A percentile compares a stretch with the other conserved stretches of the same genome.
These are phyloP conservation scores for Eupeodes latifasciatus DNA, from an alignment of 2,888 invertebrate genomes.

Conservation along the genomic window DNA sequence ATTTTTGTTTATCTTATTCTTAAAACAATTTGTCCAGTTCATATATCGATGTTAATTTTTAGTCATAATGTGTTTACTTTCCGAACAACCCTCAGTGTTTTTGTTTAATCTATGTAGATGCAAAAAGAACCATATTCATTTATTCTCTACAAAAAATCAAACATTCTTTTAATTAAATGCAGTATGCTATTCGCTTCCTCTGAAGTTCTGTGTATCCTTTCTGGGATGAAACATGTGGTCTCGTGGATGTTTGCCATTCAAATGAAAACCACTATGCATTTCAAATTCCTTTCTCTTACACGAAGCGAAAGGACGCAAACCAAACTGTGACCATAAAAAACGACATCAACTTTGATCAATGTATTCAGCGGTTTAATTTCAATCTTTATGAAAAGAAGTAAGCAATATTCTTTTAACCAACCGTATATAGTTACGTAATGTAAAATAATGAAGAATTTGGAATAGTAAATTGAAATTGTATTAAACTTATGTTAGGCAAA, in stretches of 20 bases:
- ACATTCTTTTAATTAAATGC: conserved; percentile 37
- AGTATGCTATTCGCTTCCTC: neutral
- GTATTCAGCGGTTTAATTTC: conserved; percentile 40
- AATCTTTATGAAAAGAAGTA: conserved; percentile 5
- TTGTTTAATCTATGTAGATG: neutral
- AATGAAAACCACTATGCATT: conserved; percentile 50
- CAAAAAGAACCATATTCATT: neutral
- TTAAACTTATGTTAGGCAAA: too few relatives aligned
- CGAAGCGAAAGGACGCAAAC: conserved; percentile 30
- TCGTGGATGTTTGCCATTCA: conserved; percentile 43
- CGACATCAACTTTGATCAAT: conserved; percentile 22
- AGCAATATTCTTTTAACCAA: conserved; percentile 14
- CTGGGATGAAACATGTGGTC: conserved; percentile 25
- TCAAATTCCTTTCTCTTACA: conserved; percentile 43
- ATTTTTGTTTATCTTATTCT: too few relatives aligned
- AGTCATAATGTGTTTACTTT: neutral
- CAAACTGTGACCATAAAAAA: conserved; percentile 42
- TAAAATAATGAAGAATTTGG: neutral
- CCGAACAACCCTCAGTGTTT: neutral
- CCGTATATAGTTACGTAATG: neutral
- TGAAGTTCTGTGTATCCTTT: conserved; percentile 6
- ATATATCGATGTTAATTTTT: too few relatives aligned
- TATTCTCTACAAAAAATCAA: neutral
- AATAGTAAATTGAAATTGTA: too few relatives aligned
- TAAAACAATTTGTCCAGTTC: too few relatives aligned